phyloP scores from a whole-genome alignment of 2,888 invertebrate genomes.

The Euclidia mi region DNA sequence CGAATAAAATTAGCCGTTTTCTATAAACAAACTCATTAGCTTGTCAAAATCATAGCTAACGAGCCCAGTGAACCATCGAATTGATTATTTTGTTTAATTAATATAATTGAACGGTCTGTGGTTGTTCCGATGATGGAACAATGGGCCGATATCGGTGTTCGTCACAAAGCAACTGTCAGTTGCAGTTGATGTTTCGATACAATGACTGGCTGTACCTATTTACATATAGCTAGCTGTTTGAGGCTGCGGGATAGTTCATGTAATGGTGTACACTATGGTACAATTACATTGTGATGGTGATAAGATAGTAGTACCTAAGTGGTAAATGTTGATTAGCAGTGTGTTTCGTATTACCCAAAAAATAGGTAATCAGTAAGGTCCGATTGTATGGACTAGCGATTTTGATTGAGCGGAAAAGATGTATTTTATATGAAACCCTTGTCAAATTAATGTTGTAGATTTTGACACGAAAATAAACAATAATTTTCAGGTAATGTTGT shows the following conservation, averaged over 20 bases:
- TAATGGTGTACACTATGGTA: background rate
- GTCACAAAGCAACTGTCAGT: constrained; percentile 50
- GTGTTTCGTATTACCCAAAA: too few species aligned
- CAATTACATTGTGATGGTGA: background rate
- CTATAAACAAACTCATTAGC: background rate
- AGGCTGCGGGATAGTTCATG: background rate
- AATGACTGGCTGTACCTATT: constrained; percentile 9
- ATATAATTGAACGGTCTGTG: constrained; percentile 15
- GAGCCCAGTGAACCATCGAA: background rate
- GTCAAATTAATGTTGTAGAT: too few species aligned
- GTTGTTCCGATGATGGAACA: constrained; percentile 34
- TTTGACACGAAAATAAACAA: too few species aligned
- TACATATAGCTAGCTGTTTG: background rate
- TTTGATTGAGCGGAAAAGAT: too few species aligned
- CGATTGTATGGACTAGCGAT: too few species aligned
- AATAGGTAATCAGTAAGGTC: too few species aligned
- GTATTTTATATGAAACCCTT: too few species aligned
- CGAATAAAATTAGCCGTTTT: background rate
- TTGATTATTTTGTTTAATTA: constrained; percentile 3
- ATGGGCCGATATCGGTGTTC: constrained; percentile 42
- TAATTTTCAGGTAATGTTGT: too few species aligned
- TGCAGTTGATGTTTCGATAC: constrained; percentile 20
- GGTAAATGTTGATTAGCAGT: too few species aligned
- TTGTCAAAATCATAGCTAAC: background rate
- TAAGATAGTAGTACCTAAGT: too few species aligned